Base-by-base conservation (phyloP, 2,888 invertebrate species). In the Ypsolopha sequella region DNA sequence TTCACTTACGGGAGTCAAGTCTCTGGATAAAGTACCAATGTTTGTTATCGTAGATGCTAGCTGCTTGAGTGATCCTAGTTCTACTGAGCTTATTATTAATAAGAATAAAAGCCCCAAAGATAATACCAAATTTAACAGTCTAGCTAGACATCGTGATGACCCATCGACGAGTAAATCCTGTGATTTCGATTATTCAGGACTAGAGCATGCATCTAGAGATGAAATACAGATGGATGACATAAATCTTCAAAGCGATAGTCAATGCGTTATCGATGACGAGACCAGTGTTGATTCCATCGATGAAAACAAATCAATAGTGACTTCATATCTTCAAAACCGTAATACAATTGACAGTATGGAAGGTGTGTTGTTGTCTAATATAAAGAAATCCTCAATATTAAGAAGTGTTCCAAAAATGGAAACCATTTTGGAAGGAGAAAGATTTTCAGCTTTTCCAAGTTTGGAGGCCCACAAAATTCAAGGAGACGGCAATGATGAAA, bases 401-500 rank as follows among this genome's bases (percentile, higher is more conserved):
- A 64, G 70, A 51, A 70, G 66, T 58, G 64, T 78, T 8, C 65
- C 73, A 3, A 78, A 70, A 68, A 69, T 79, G 71, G 73, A 79
- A 60, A 76, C 78, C 6, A 78, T 77, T 49, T 51, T 62, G 41
- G 78, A 79, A 63, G 66, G 65, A 39, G 66, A 73, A 62, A 65
- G 64, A 51, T 66, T 68, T 54, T 55, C 56, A 47, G 45, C 63
- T 9, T 66, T 65, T 55, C 59, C 60, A 33, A 57, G 54, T 39
- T 34, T 49, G n/a, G 43, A 43, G 24, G 24, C 7, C 1, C 13
- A n/a, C 9, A 7, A 11, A 41, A 14, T 24, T 43, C 8, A 43
- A 43, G 24, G 43, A 14, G 43, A 43, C 43, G n/a, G 24, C 8
- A 14, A 41, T 7, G 43, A 43, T 43, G 14, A 14, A 43, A 9